A percentile compares a stretch with the other conserved stretches of the same genome.
phyloP scores from a whole-genome alignment of 2,113 vertebrate species.

The Pygoscelis adeliae region DNA sequence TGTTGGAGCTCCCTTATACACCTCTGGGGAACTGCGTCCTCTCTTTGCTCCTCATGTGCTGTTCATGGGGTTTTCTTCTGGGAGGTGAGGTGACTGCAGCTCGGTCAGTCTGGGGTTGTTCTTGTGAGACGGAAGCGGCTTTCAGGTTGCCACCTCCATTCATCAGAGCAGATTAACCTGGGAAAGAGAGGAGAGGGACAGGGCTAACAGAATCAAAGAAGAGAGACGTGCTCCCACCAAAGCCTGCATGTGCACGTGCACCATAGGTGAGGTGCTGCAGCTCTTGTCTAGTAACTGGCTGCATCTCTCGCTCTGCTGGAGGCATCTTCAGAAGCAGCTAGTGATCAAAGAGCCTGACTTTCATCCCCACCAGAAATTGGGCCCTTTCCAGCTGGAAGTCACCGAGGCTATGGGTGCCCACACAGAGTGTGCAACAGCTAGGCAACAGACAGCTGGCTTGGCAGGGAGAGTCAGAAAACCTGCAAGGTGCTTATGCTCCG shows the following conservation, averaged over 20 bases:
- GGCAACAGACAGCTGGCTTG: background rate
- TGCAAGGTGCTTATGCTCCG: background rate
- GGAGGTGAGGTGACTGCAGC: background rate
- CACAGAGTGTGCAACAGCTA: background rate
- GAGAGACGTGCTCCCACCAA: background rate
- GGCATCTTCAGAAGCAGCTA: background rate
- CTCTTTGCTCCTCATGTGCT: background rate
- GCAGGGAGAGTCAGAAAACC: background rate
- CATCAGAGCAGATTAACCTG: background rate
- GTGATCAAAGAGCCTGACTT: background rate
- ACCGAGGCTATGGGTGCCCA: background rate
- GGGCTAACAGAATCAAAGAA: background rate
- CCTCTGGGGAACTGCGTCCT: background rate
- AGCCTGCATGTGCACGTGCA: rapidly evolving
- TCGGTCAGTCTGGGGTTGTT: background rate
- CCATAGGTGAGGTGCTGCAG: background rate
- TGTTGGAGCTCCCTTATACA: background rate
- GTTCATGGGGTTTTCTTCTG: background rate
- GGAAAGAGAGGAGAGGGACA: background rate
- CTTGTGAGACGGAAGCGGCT: background rate
- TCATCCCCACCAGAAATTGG: background rate
- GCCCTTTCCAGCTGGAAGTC: background rate
- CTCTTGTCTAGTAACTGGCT: background rate
- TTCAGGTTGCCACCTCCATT: background rate
- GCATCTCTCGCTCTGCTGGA: background rate